These are phyloP conservation scores for Baronia brevicornis DNA, from an alignment of 2,888 invertebrate genomes.

Conservation along the genomic window DNA sequence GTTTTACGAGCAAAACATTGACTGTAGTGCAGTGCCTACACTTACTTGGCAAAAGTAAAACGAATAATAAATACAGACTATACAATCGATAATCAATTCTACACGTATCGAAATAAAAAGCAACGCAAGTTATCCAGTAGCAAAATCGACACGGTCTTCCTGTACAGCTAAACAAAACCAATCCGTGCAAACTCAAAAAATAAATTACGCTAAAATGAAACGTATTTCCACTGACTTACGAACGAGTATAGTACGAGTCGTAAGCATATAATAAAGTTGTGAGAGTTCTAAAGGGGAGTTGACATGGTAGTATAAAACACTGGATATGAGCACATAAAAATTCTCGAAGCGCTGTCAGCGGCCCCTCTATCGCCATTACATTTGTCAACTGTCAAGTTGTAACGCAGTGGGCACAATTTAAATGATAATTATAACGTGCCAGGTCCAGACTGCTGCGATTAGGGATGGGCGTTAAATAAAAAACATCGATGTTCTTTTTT, in stretches of 20 bases:
- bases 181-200: slow-evolving; percentile 14
- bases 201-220: slow-evolving; percentile 15
- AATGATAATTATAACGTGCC: slow-evolving; percentile 69
- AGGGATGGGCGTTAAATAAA: slow-evolving; percentile 23
- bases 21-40: slow-evolving; percentile 36
- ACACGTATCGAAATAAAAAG: slow-evolving; percentile 13
- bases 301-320: slow-evolving; percentile 65
- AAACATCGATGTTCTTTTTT: too few species aligned
- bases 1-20: slow-evolving; percentile 65
- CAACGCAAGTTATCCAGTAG: slow-evolving; percentile 22
- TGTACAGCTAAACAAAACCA: slow-evolving; percentile 26
- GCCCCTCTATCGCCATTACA: slow-evolving; percentile 65
- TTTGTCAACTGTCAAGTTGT: slow-evolving; percentile 71
- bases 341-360: slow-evolving; percentile 64
- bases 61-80: slow-evolving; percentile 1
- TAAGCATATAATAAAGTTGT: slow-evolving; percentile 26
- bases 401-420: slow-evolving; percentile 67
- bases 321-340: slow-evolving; percentile 73
- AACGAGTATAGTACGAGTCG: slow-evolving; percentile 5
- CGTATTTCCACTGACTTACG: slow-evolving; percentile 14
- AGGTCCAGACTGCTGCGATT: slow-evolving; percentile 30
- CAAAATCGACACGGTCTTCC: slow-evolving; percentile 36
- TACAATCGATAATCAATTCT: slow-evolving; percentile 18
- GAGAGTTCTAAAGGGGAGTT: slow-evolving; percentile 49
- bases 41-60: not conserved